Conservation (phyloP, 1,140 invertebrate species). For the Diachasma alloeum region DNA sequence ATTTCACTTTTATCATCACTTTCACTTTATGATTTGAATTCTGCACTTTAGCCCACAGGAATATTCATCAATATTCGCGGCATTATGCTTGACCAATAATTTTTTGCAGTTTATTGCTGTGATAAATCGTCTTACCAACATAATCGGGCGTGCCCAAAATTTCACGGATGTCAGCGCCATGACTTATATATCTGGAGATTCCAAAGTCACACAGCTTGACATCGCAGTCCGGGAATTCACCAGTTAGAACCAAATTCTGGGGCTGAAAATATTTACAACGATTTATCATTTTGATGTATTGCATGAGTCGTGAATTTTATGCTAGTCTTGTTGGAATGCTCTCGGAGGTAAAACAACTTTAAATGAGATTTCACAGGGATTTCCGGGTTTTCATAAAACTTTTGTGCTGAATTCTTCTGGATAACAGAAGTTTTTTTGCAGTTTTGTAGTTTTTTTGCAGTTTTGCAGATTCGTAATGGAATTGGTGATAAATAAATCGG, state of each 20-base stretch:
- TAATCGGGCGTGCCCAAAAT: constrained; percentile 94
- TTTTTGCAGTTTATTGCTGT: background rate
- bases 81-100: background rate
- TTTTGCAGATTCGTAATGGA: too few species aligned
- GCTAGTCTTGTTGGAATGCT: too few species aligned
- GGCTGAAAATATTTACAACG: constrained; percentile 68
- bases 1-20: constrained; percentile 11
- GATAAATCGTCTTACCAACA: constrained; percentile 75
- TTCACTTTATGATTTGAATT: constrained; percentile 5
- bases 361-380: too few species aligned
- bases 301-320: too few species aligned
- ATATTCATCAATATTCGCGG: background rate
- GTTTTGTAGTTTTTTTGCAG: too few species aligned
- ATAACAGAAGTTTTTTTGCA: too few species aligned
- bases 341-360: too few species aligned
- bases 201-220: constrained; percentile 96
- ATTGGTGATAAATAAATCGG: too few species aligned
- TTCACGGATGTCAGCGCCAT: constrained; percentile 89
- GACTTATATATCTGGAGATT: constrained; percentile 88
- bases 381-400: too few species aligned
- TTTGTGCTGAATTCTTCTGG: too few species aligned
- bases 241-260: constrained; percentile 91
- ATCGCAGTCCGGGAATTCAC: constrained; percentile 74
- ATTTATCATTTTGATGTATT: background rate
- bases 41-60: background rate